Evolutionary conservation across 2,888 invertebrate species (phyloP).

Genomic region (Leptogaster cylindrica): DNA sequence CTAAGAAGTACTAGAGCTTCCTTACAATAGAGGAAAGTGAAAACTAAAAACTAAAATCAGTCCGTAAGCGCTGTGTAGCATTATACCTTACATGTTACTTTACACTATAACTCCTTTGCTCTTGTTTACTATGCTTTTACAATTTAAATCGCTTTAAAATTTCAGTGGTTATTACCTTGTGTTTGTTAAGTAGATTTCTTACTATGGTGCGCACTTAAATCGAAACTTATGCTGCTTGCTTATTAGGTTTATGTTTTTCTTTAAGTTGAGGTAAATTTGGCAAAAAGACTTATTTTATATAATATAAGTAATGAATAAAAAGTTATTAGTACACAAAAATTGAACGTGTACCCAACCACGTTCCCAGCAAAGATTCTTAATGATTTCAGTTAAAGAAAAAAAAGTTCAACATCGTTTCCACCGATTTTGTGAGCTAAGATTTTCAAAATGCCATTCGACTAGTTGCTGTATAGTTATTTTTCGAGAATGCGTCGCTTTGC

Average conservation of each 20-base stretch:
- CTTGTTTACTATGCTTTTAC: slow-evolving; percentile 46
- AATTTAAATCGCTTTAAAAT: slow-evolving; percentile 45
- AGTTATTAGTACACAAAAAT: slow-evolving; percentile 39
- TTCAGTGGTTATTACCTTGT: too few species aligned
- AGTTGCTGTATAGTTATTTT: slow-evolving; percentile 11
- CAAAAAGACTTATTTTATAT: slow-evolving; percentile 53
- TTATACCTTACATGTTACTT: slow-evolving; percentile 32
- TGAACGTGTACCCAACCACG: slow-evolving; percentile 7
- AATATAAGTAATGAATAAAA: slow-evolving; percentile 27
- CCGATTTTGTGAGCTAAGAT: neutral
- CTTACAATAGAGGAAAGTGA: slow-evolving; percentile 30
- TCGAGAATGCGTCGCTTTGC: neutral
- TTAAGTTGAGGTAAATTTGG: slow-evolving; percentile 61
- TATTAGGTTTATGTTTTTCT: too few species aligned
- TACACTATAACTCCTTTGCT: slow-evolving; percentile 1
- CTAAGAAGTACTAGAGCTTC: slow-evolving; percentile 29
- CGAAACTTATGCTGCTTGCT: too few species aligned
- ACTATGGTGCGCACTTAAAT: too few species aligned
- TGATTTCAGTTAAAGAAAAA: neutral
- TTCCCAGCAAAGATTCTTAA: slow-evolving; percentile 5
- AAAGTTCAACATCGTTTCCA: neutral
- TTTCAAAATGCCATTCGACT: slow-evolving; percentile 33
- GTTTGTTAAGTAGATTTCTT: too few species aligned
- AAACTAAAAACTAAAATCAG: slow-evolving; percentile 45
- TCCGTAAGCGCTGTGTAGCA: slow-evolving; percentile 44